Percentiles rank a stretch among this genome's conserved stretches.
phyloP scores from a whole-genome alignment of 1,140 invertebrate genomes.

The Orchesella cincta region DNA sequence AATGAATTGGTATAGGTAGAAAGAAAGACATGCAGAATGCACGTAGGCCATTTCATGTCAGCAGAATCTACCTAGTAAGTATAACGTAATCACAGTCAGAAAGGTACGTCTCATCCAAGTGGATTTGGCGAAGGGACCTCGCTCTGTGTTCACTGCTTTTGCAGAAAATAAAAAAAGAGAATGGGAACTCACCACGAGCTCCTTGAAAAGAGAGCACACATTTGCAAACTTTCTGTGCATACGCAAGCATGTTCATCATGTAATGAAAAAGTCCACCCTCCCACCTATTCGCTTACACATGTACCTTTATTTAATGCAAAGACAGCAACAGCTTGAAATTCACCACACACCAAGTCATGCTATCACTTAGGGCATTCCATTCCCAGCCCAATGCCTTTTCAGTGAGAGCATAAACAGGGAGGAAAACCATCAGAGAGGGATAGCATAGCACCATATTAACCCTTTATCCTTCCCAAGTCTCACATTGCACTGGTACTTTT shows the following conservation, averaged over 20 bases:
- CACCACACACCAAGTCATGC: too few relatives aligned
- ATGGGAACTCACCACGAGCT: slow-evolving; percentile 17
- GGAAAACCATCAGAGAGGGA: too few relatives aligned
- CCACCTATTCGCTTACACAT: neutral
- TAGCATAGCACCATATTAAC: too few relatives aligned
- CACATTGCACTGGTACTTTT: too few relatives aligned
- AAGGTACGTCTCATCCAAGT: neutral
- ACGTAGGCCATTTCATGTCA: too few relatives aligned
- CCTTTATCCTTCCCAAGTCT: too few relatives aligned
- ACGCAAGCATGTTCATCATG: neutral
- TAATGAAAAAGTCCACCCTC: slow-evolving; percentile 1
- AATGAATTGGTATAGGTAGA: too few relatives aligned
- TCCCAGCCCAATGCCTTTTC: too few relatives aligned
- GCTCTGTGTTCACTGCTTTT: neutral
- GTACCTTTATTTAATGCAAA: neutral
- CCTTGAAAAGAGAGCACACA: slow-evolving; percentile 15
- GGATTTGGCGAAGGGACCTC: slow-evolving; percentile 18
- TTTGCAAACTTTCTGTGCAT: slow-evolving; percentile 12
- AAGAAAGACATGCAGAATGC: too few relatives aligned
- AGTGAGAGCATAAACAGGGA: too few relatives aligned
- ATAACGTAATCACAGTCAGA: neutral
- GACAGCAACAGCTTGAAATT: neutral
- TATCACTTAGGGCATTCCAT: too few relatives aligned
- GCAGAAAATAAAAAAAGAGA: slow-evolving; percentile 5
- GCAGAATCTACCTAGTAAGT: too few relatives aligned